These are phyloP conservation scores for Pandemis corylana DNA, from an alignment of 2,888 invertebrate species.

Conservation along the genomic window DNA sequence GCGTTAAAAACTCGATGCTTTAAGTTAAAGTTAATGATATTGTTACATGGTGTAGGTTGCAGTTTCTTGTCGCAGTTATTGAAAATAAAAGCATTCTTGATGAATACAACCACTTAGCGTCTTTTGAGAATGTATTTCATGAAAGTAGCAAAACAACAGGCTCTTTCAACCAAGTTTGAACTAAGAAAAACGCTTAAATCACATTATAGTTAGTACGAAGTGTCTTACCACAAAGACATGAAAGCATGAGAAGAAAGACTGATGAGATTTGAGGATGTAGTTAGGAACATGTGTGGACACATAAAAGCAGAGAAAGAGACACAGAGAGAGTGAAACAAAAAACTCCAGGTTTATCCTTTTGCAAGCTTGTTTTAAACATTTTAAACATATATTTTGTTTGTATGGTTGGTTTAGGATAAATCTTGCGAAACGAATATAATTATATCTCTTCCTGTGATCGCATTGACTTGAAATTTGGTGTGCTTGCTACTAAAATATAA, in stretches of 20 bases:
- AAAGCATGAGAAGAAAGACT: no score
- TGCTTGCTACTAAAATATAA: no score
- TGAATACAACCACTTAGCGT: not conserved
- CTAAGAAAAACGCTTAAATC: not conserved
- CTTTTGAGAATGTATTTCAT: not conserved
- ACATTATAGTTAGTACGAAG: not conserved
- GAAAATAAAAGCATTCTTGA: not conserved
- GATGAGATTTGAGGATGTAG: not conserved
- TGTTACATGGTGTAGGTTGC: constrained; percentile 10
- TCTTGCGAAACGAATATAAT: no score
- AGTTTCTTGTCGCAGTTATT: constrained; percentile 8
- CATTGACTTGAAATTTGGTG: no score
- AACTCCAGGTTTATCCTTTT: no score
- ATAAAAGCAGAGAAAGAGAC: no score
- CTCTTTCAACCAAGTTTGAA: not conserved
- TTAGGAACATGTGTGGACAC: no score
- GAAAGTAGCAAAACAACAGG: not conserved
- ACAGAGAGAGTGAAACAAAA: no score
- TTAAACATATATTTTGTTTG: no score
- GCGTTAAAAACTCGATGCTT: constrained; percentile 49
- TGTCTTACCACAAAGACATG: not conserved
- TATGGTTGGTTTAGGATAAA: no score
- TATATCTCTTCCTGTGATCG: no score
- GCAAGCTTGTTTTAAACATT: no score
- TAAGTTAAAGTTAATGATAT: constrained; percentile 15